A percentile compares a stretch with the other conserved stretches of the same genome.
phyloP scores from a whole-genome alignment of 2,888 invertebrate genomes.

The Hydraecia micacea region DNA sequence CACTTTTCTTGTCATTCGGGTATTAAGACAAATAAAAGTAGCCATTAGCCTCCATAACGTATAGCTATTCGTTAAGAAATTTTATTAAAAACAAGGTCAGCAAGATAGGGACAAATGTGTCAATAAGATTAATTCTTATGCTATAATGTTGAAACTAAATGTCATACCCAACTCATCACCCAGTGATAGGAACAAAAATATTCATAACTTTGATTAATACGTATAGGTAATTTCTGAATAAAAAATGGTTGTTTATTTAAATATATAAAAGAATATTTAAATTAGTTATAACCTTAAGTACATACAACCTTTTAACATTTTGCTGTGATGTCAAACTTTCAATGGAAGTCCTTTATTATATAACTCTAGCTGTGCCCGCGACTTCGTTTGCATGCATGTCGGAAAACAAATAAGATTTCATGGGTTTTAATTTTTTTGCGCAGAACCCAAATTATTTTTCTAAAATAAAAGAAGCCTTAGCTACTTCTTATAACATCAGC shows the following conservation, averaged over 20 bases:
- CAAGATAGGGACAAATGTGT: slow-evolving; percentile 61
- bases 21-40: slow-evolving; percentile 47
- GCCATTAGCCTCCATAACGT: slow-evolving; percentile 38
- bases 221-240: background rate
- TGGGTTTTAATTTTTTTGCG: too few species aligned
- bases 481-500: too few species aligned
- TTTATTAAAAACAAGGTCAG: slow-evolving; percentile 61
- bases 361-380: background rate
- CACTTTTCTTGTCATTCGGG: slow-evolving; percentile 46
- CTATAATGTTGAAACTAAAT: slow-evolving; percentile 46
- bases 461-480: too few species aligned
- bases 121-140: slow-evolving; percentile 63
- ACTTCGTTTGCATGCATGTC: too few species aligned
- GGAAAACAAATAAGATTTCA: too few species aligned
- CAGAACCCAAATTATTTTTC: too few species aligned
- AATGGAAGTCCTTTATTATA: background rate
- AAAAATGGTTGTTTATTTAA: slow-evolving; percentile 16
- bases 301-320: slow-evolving; percentile 6
- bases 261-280: slow-evolving; percentile 16
- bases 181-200: slow-evolving; percentile 25
- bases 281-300: slow-evolving; percentile 8
- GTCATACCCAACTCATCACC: slow-evolving; percentile 39
- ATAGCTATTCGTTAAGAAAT: slow-evolving; percentile 63
- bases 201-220: slow-evolving; percentile 43
- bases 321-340: background rate